These are phyloP conservation scores for Pseudomyrmex dendroicus DNA, from an alignment of 1,140 invertebrate species.

Conservation along the genomic window DNA sequence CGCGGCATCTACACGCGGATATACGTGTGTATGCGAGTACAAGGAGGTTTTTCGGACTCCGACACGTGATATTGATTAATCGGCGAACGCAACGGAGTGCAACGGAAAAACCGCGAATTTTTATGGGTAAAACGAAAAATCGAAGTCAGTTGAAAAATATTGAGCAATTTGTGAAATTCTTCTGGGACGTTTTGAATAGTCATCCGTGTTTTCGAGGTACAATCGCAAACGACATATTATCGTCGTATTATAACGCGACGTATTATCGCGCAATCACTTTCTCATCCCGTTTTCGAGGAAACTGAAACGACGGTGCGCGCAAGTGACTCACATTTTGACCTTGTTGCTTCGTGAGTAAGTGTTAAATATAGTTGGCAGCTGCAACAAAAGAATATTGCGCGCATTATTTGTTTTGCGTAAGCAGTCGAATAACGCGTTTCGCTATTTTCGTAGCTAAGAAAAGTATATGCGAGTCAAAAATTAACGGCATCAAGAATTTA, in stretches of 20 bases:
- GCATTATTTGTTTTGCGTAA: slow-evolving; percentile 17
- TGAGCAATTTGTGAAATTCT: too few relatives aligned
- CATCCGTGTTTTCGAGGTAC: too few relatives aligned
- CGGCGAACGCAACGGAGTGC: background rate
- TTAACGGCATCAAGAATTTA: too few relatives aligned
- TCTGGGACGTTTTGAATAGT: too few relatives aligned
- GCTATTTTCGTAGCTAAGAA: slow-evolving; percentile 2
- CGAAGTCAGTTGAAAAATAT: too few relatives aligned
- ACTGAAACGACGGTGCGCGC: background rate
- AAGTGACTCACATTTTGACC: slow-evolving; percentile 36
- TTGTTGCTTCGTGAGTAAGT: slow-evolving; percentile 32
- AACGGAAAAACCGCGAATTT: background rate
- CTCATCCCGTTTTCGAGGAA: slow-evolving; percentile 28
- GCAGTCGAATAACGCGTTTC: background rate
- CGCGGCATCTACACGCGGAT: background rate
- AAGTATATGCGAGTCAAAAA: too few relatives aligned
- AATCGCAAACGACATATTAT: too few relatives aligned
- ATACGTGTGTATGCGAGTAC: slow-evolving; percentile 33
- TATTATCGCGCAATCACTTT: background rate
- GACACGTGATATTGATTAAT: slow-evolving; percentile 41
- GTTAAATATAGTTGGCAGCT: slow-evolving; percentile 47
- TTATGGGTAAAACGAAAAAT: background rate
- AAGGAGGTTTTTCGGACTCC: slow-evolving; percentile 32
- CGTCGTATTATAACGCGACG: too few relatives aligned
- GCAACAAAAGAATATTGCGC: slow-evolving; percentile 33